Base-by-base conservation (phyloP, 1,140 invertebrate species). In the Colletes latitarsis region DNA sequence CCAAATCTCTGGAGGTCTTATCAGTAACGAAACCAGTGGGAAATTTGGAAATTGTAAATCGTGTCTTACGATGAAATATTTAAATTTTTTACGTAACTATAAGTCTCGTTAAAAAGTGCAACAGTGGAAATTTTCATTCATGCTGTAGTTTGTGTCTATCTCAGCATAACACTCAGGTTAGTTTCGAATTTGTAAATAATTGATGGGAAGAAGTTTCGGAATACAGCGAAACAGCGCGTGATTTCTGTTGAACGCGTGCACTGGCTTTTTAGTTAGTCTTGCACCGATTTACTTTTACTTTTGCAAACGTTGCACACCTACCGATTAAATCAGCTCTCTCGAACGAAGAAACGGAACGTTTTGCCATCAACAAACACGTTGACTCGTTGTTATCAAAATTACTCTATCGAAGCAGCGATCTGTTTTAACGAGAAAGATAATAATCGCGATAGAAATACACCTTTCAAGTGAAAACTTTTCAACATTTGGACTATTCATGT, bases 201-300 rank as follows among this genome's bases (percentile, higher is more conserved):
- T 9, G 8, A 43, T 43, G 43, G 8, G 4, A 17, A 17, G 4
- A 17, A 5, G 19, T 68, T 19, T 53, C 4, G 3, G 8, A 39
- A 3, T 6, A 55, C 14, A 69, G n/a, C 15, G 8, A 39, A 39
- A 10, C 39, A 63, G 4, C 60, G 9, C 14, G 19, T 39, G 41
- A 49, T 30, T 82, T 77, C 53, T 19, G 46, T 62, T 82, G 43
- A 55, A 62, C 21, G 30, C 2, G 66, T 46, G 41, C 21, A 30
- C n/a, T 71, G 46, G 6, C 43, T 19, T 70, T 10, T 55, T 43
- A 8, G 30, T 58, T 10, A 49, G 53, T 58, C 52, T n/a, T 39
- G 58, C n/a, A 39, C 41, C 17, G n/a, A 73, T 81, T 58, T 75
- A 81, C 57, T 21, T 81, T 83, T 83, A 58, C 71, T 69, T 83